Conservation (phyloP, 1,140 invertebrate species). For the Artemia franciscana region DNA sequence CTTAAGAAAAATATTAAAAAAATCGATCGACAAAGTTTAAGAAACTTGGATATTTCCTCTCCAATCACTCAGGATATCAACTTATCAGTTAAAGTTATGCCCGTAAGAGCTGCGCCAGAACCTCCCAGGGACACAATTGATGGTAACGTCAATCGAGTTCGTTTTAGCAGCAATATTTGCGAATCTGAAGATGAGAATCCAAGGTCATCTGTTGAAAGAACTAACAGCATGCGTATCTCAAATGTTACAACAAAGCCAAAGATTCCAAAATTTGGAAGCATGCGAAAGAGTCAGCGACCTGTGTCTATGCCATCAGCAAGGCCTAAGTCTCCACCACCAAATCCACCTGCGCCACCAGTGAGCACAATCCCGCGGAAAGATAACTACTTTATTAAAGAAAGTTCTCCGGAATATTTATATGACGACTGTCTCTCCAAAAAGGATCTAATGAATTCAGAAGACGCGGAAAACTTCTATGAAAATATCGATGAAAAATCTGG, state of each 20-base stretch:
- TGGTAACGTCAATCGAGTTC: neutral
- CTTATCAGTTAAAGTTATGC: conserved; percentile 28
- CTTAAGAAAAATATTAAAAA: conserved; percentile 29
- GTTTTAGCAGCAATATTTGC: neutral
- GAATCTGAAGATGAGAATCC: neutral
- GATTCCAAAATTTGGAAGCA: conserved; percentile 52
- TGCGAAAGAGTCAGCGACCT: conserved; percentile 41
- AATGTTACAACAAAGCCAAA: conserved; percentile 22
- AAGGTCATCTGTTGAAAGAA: conserved; percentile 31
- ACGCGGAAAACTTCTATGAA: conserved; percentile 53
- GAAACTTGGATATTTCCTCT: conserved; percentile 52
- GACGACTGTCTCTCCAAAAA: conserved; percentile 39
- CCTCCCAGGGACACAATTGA: conserved; percentile 17
- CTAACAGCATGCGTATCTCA: conserved; percentile 44
- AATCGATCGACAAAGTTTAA: conserved; percentile 37
- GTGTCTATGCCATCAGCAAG: conserved; percentile 34
- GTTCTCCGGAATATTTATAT: conserved; percentile 29
- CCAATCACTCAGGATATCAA: conserved; percentile 45
- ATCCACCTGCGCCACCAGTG: conserved; percentile 24
- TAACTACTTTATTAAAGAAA: conserved; percentile 12
- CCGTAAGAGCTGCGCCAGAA: conserved; percentile 20
- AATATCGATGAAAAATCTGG: conserved; percentile 47
- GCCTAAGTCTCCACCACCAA: conserved; percentile 36
- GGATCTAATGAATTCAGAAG: conserved; percentile 23
- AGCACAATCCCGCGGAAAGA: conserved; percentile 17